Conservation (phyloP, 2,888 invertebrate genomes). For the Mactromeris polynyma region DNA sequence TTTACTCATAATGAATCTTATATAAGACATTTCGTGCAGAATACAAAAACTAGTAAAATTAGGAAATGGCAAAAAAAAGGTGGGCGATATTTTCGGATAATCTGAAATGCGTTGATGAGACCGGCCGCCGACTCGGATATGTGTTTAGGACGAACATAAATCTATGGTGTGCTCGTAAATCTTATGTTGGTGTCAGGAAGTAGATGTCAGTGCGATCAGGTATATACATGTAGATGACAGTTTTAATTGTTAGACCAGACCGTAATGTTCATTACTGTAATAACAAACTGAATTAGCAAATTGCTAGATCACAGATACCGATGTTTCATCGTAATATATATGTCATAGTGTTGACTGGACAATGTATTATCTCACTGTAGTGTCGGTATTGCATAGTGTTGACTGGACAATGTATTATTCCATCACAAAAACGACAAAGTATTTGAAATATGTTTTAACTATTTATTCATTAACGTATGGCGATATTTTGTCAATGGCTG, state of each 20-base stretch:
- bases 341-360: background rate
- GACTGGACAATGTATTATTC: background rate
- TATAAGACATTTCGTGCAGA: too few species aligned
- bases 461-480: too few species aligned
- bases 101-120: too few species aligned
- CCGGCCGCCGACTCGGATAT: too few species aligned
- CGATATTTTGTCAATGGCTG: too few species aligned
- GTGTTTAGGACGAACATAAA: background rate
- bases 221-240: background rate
- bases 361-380: background rate
- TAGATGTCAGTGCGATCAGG: background rate
- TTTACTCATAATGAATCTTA: too few species aligned
- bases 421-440: too few species aligned
- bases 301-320: background rate
- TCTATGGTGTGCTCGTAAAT: background rate
- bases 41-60: too few species aligned
- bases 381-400: background rate
- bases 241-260: background rate
- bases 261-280: background rate
- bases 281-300: background rate
- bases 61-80: too few species aligned
- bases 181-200: background rate
- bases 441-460: too few species aligned
- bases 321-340: background rate
- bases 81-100: too few species aligned